These are phyloP conservation scores for Chydorus sphaericus DNA, from an alignment of 2,888 invertebrate genomes.

Conservation along the genomic window DNA sequence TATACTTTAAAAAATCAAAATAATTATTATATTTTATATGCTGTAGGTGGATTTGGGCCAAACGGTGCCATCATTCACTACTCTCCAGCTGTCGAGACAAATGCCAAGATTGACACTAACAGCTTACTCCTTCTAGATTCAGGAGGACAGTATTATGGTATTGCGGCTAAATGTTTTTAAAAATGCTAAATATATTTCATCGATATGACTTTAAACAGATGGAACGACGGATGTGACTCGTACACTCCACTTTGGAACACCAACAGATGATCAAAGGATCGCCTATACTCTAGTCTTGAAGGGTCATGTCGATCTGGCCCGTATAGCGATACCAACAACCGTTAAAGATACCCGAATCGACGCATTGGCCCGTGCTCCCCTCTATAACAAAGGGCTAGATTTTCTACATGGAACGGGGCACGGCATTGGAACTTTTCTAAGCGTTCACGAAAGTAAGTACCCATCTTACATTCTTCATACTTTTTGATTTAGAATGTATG, in stretches of 20 bases:
- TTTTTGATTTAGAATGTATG: no score
- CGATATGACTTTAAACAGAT: slow-evolving; percentile 37
- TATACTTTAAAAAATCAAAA: not conserved
- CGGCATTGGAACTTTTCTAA: slow-evolving; percentile 70
- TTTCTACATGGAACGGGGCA: slow-evolving; percentile 43
- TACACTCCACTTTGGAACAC: slow-evolving; percentile 72
- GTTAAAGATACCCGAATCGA: slow-evolving; percentile 24
- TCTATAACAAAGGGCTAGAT: slow-evolving; percentile 27
- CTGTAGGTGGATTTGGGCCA: slow-evolving; percentile 31
- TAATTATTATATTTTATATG: not conserved
- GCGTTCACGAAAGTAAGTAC: slow-evolving; percentile 60
- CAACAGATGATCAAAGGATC: slow-evolving; percentile 51
- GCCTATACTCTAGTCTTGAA: slow-evolving; percentile 72
- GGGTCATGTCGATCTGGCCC: slow-evolving; percentile 51
- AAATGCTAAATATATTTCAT: not conserved
- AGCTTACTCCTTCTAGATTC: slow-evolving; percentile 23
- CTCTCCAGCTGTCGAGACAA: slow-evolving; percentile 25
- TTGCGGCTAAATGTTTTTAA: not conserved
- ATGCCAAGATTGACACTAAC: slow-evolving; percentile 23
- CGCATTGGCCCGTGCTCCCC: slow-evolving; percentile 25
- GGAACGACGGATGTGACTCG: slow-evolving; percentile 85
- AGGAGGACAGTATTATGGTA: slow-evolving; percentile 34
- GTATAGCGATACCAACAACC: slow-evolving; percentile 51
- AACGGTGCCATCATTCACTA: slow-evolving; percentile 40
- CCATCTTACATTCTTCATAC: no score